Evolutionary conservation across 1,140 invertebrate genomes (phyloP).

Genomic region (Ceratosolen fusciceps): DNA sequence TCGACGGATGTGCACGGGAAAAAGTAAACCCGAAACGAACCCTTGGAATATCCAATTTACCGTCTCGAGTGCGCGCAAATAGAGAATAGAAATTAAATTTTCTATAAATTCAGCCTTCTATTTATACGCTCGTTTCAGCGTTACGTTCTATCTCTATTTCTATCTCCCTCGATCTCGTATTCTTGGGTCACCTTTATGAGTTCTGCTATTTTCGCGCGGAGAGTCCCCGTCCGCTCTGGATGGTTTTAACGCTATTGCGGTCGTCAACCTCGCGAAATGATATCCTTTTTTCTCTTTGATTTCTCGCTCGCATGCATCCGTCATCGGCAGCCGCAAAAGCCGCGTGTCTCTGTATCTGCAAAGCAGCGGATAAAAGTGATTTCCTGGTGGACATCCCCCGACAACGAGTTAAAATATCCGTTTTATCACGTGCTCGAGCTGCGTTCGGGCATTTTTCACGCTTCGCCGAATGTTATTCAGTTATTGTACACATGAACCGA

Average conservation of each 20-base stretch:
- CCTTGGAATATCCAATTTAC: background rate
- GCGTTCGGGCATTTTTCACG: too few species aligned
- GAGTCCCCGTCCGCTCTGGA: constrained; percentile 49
- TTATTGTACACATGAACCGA: too few species aligned
- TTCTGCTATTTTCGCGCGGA: constrained; percentile 37
- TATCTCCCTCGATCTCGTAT: background rate
- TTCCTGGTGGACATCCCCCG: too few species aligned
- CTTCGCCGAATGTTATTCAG: too few species aligned
- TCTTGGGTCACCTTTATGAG: background rate
- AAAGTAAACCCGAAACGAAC: background rate
- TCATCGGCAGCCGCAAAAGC: background rate
- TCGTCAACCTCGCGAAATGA: constrained; percentile 59
- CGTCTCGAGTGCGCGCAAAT: background rate
- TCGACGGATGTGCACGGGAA: background rate
- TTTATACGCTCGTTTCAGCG: constrained; percentile 20
- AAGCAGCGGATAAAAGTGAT: background rate
- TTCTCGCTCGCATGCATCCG: background rate
- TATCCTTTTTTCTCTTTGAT: constrained; percentile 41
- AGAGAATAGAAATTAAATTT: constrained; percentile 6
- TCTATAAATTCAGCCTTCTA: constrained; percentile 22
- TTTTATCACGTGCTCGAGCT: too few species aligned
- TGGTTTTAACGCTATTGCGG: constrained; percentile 64
- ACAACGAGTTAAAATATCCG: too few species aligned
- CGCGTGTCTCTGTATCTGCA: too few species aligned
- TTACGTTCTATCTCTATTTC: constrained; percentile 11